phyloP scores from a whole-genome alignment of 2,113 vertebrate species.

The Saguinus midas region DNA sequence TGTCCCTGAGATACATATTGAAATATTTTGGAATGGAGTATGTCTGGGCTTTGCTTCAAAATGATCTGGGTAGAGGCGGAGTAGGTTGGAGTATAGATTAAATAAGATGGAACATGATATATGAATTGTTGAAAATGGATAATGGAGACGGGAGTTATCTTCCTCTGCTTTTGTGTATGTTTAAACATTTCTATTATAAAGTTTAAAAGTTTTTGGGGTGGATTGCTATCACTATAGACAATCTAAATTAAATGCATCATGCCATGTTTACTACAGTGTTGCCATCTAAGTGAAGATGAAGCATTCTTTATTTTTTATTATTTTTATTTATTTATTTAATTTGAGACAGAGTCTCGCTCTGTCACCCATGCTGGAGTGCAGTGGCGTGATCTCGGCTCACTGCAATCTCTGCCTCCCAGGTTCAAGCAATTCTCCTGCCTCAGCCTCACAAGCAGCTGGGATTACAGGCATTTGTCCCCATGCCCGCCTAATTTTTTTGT shows the following conservation, averaged over 20 bases:
- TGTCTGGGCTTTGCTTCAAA: slow-evolving; percentile 26
- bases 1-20: not conserved
- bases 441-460: too few species aligned
- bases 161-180: slow-evolving; percentile 9
- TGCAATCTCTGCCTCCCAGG: too few species aligned
- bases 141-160: not conserved
- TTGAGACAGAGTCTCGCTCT: too few species aligned
- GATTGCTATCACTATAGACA: not conserved
- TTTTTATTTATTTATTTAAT: too few species aligned
- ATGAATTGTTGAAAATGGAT: slow-evolving; percentile 10
- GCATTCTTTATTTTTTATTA: too few species aligned
- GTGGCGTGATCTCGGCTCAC: too few species aligned
- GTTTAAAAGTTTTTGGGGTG: not conserved
- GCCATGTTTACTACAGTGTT: not conserved
- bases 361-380: too few species aligned
- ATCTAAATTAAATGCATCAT: not conserved
- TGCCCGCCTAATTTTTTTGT: too few species aligned
- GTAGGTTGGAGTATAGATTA: slow-evolving; percentile 10
- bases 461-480: too few species aligned
- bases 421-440: too few species aligned
- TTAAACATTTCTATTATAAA: slow-evolving; percentile 24
- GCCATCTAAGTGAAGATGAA: slow-evolving; percentile 5
- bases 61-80: not conserved
- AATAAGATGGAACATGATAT: not conserved
- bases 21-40: not conserved